phyloP scores from a whole-genome alignment of 2,797 vertebrate species.

The Microhierax caerulescens region DNA sequence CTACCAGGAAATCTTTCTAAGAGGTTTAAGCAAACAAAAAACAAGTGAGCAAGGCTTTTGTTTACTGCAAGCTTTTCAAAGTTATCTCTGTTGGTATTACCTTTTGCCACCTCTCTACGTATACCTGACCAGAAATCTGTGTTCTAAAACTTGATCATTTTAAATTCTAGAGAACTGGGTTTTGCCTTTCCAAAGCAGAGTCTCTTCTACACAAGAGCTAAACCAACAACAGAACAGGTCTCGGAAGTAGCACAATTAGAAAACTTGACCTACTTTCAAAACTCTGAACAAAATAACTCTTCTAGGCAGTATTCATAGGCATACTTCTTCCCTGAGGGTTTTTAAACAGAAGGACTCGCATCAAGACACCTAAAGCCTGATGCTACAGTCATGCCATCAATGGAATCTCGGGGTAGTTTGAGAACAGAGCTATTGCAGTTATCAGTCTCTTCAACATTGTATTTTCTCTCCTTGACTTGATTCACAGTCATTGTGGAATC shows the following conservation, averaged over 20 bases:
- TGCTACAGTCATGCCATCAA: background rate
- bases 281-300: background rate
- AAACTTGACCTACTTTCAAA: background rate
- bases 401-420: background rate
- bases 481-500: background rate
- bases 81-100: background rate
- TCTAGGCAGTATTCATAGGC: background rate
- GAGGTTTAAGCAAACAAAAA: background rate
- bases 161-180: background rate
- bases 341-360: background rate
- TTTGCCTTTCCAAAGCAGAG: background rate
- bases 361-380: background rate
- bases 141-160: background rate
- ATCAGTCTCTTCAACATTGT: background rate
- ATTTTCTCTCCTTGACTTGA: background rate
- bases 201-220: background rate
- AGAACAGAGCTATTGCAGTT: background rate
- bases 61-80: background rate
- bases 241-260: background rate
- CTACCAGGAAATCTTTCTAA: background rate
- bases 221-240: background rate
- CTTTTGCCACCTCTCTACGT: background rate
- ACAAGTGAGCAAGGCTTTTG: rapidly evolving
- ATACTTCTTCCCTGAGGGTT: background rate
- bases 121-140: background rate